phyloP scores from a whole-genome alignment of 2,113 vertebrate species.

The Mobula hypostoma region DNA sequence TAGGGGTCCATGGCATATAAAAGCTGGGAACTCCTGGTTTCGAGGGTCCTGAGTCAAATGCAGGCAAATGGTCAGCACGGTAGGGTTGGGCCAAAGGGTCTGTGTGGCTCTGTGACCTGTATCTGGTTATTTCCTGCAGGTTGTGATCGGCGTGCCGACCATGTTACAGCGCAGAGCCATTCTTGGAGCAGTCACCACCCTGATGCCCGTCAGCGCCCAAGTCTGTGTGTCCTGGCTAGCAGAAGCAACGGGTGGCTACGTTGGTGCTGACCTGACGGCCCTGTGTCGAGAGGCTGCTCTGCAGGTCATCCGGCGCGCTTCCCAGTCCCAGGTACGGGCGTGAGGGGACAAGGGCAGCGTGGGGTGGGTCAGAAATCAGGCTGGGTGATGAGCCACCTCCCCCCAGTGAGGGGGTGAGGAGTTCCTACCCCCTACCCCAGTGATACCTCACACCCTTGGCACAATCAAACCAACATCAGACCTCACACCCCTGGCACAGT shows the following conservation, averaged over 20 bases:
- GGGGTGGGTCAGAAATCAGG: too few species aligned
- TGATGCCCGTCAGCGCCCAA: constrained; percentile 62
- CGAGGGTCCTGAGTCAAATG: too few species aligned
- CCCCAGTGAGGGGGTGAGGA: too few species aligned
- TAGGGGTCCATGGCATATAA: too few species aligned
- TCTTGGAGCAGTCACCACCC: constrained; percentile 64
- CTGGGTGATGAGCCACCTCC: neutral
- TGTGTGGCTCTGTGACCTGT: neutral
- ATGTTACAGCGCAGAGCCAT: constrained; percentile 71
- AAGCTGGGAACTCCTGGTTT: too few species aligned
- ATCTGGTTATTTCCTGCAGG: constrained; percentile 49
- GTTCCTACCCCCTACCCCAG: too few species aligned
- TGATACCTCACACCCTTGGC: too few species aligned
- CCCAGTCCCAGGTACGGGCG: constrained; percentile 63
- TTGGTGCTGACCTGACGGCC: constrained; percentile 84
- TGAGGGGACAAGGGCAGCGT: neutral
- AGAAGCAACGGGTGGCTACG: constrained; percentile 76
- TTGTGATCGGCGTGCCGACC: constrained; percentile 79
- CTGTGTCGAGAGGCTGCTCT: constrained; percentile 87
- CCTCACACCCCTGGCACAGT: too few species aligned
- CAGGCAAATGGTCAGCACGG: too few species aligned
- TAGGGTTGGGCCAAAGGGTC: too few species aligned
- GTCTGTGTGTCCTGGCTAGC: constrained; percentile 67
- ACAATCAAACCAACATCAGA: too few species aligned
- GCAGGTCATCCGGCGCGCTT: constrained; percentile 60